phyloP scores from a whole-genome alignment of 2,113 vertebrate genomes.

The Tonatia bakeri region DNA sequence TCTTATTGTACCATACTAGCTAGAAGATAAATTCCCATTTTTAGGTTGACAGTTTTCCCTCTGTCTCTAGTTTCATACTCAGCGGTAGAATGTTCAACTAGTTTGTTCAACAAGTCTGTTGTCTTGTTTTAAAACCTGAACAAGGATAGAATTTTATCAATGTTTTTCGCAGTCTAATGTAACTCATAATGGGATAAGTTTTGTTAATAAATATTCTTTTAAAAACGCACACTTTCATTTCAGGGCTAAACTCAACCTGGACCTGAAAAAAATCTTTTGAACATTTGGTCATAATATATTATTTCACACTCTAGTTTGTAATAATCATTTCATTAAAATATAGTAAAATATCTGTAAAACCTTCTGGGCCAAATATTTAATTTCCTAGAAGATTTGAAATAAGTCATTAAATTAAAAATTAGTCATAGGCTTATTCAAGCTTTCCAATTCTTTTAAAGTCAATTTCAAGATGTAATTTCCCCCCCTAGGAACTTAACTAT shows the following conservation, averaged over 20 bases:
- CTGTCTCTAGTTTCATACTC: background rate
- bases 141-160: background rate
- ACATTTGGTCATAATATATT: background rate
- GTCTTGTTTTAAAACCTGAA: background rate
- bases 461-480: background rate
- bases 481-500: background rate
- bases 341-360: background rate
- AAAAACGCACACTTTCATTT: background rate
- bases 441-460: background rate
- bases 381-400: background rate
- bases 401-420: background rate
- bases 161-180: background rate
- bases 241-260: background rate
- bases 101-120: background rate
- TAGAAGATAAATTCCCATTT: background rate
- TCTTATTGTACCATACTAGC: background rate
- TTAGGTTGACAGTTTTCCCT: background rate
- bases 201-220: background rate
- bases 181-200: background rate
- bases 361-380: background rate
- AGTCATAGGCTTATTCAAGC: background rate
- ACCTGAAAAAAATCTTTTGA: background rate
- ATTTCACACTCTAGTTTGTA: background rate
- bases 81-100: background rate
- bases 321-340: conserved; percentile 10